A percentile compares a stretch with the other conserved stretches of the same genome.
These are phyloP conservation scores for Aepyceros melampus DNA, from an alignment of 2,113 vertebrate genomes.

Conservation along the genomic window DNA sequence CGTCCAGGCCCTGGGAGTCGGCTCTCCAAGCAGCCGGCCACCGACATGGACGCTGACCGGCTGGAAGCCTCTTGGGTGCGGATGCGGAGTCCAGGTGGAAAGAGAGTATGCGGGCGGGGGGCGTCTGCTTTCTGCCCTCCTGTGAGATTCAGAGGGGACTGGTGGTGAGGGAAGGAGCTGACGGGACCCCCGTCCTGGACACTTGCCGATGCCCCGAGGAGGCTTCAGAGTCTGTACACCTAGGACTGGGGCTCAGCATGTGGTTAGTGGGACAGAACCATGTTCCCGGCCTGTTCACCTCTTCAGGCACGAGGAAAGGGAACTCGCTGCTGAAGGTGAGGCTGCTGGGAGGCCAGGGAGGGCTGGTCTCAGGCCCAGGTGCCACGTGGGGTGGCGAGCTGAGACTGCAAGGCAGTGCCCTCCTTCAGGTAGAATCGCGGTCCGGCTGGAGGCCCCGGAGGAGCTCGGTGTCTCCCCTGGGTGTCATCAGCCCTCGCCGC, in stretches of 20 bases:
- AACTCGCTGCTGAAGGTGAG: background rate
- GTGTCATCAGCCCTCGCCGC: background rate
- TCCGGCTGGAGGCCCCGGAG: background rate
- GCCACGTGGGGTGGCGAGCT: background rate
- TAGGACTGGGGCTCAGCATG: constrained; percentile 60
- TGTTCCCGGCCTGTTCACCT: constrained; percentile 44
- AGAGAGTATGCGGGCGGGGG: constrained; percentile 51
- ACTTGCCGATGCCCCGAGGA: constrained; percentile 43
- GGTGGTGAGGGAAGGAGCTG: constrained; percentile 23
- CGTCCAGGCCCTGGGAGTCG: background rate
- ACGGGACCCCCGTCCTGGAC: constrained; percentile 61
- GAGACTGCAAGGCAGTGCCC: background rate
- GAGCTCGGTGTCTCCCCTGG: background rate
- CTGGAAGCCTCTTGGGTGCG: constrained; percentile 42
- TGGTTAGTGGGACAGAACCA: constrained; percentile 60
- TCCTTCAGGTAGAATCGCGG: background rate
- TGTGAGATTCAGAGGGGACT: constrained; percentile 43
- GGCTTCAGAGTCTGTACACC: constrained; percentile 28
- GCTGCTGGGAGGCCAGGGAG: background rate
- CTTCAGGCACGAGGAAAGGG: constrained; percentile 51
- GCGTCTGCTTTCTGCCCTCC: constrained; percentile 44
- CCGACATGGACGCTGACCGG: background rate
- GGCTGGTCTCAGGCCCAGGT: constrained; percentile 22
- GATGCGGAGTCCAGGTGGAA: constrained; percentile 62
- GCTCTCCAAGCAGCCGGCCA: constrained; percentile 31